Percentiles rank a stretch among this genome's conserved stretches.
Conservation (phyloP, 1,140 invertebrate species). For the Pentalonia nigronervosa region DNA sequence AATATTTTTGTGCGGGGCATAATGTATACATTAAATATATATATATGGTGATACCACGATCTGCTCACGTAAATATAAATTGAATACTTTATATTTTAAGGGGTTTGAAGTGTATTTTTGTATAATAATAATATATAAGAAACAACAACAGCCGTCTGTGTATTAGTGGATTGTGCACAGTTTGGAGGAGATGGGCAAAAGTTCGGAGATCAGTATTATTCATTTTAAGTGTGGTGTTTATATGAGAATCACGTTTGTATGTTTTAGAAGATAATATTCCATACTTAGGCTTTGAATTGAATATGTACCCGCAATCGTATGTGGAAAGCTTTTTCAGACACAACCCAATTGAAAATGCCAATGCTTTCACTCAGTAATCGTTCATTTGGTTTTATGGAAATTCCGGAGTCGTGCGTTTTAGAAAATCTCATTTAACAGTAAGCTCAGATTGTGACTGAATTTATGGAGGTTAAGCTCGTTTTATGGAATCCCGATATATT, state of each 20-base stretch:
- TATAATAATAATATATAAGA: background rate
- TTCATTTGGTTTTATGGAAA: slow-evolving; percentile 41
- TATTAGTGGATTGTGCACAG: background rate
- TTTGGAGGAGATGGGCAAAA: background rate
- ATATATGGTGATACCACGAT: background rate
- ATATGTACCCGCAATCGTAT: background rate
- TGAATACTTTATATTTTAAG: slow-evolving; percentile 20
- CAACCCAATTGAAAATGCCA: slow-evolving; percentile 17
- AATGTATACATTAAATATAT: background rate
- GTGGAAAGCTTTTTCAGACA: slow-evolving; percentile 24
- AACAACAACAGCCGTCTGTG: background rate
- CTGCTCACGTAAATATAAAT: slow-evolving; percentile 15
- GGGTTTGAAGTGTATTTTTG: slow-evolving; percentile 5
- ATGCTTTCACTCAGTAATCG: slow-evolving; percentile 29
- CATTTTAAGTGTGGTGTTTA: slow-evolving; percentile 34
- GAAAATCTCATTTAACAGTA: slow-evolving; percentile 15
- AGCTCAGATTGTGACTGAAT: slow-evolving; percentile 35
- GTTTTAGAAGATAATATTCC: slow-evolving; percentile 39
- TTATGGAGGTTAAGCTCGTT: slow-evolving; percentile 23
- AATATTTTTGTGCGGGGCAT: background rate
- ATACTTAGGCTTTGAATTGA: slow-evolving; percentile 39
- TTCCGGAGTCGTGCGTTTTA: slow-evolving; percentile 4
- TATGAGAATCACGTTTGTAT: slow-evolving; percentile 29
- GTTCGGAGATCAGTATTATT: slow-evolving; percentile 40
- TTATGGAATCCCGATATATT: slow-evolving; percentile 16